Percentiles rank a stretch among this genome's conserved stretches.
phyloP scores from a whole-genome alignment of 2,888 invertebrate genomes.

The Pherbina coryleti region DNA sequence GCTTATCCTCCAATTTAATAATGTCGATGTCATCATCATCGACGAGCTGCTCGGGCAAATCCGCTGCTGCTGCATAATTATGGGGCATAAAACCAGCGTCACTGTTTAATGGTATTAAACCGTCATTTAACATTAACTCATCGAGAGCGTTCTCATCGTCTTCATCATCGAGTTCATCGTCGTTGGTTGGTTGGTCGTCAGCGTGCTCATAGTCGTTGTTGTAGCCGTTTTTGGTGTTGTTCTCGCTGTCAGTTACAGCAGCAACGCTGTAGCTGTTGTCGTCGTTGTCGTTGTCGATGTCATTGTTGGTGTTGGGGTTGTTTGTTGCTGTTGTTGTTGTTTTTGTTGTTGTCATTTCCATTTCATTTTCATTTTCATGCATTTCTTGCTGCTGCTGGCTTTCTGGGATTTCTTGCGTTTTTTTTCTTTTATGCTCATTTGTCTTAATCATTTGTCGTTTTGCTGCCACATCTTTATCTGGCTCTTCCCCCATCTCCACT shows the following conservation, averaged over 20 bases:
- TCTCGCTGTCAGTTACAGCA: not conserved
- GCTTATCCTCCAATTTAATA: conserved; percentile 61
- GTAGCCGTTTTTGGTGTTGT: not conserved
- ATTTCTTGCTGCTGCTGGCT: not conserved
- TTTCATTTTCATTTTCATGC: not conserved
- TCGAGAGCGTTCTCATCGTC: conserved; percentile 51
- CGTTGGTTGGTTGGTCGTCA: not conserved
- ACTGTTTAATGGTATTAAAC: conserved; percentile 50
- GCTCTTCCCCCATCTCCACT: not conserved
- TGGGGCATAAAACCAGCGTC: conserved; percentile 31
- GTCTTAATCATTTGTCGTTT: conserved; percentile 55
- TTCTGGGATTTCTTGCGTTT: not conserved
- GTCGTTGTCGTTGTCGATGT: not conserved
- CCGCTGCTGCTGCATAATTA: conserved; percentile 10
- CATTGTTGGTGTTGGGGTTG: conserved; percentile 10
- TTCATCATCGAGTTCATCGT: conserved; percentile 23
- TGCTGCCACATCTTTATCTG: conserved; percentile 5
- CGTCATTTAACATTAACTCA: conserved; percentile 66
- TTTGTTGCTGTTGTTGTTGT: not conserved
- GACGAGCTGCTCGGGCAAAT: not conserved
- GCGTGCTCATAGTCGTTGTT: not conserved
- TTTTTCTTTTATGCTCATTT: conserved; percentile 47
- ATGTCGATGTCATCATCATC: conserved; percentile 63
- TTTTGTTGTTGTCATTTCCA: not conserved
- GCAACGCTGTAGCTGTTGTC: not conserved